A percentile compares a stretch with the other conserved stretches of the same genome.
phyloP scores from a whole-genome alignment of 2,113 vertebrate genomes.

The Phoenicopterus ruber region DNA sequence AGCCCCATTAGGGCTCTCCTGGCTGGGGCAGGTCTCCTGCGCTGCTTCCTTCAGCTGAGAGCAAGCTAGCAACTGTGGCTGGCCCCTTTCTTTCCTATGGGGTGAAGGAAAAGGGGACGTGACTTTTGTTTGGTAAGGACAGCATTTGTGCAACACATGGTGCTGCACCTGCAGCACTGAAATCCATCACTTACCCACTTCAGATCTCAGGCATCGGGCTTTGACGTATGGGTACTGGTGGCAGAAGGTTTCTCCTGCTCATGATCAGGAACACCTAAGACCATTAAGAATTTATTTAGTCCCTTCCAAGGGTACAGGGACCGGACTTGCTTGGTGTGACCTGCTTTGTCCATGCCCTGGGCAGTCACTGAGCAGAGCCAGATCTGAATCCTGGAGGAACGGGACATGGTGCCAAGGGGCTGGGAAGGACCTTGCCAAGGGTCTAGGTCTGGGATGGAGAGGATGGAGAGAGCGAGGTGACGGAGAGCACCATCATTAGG shows the following conservation, averaged over 20 bases:
- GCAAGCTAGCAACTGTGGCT: neutral
- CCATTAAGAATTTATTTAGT: neutral
- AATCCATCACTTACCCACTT: neutral
- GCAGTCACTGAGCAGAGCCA: neutral
- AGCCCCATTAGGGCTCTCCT: neutral
- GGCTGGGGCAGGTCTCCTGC: neutral
- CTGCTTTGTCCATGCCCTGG: neutral
- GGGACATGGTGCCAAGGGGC: neutral
- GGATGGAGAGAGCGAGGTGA: neutral
- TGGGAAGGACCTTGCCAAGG: neutral
- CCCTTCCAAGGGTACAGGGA: neutral
- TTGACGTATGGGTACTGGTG: neutral
- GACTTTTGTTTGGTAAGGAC: neutral
- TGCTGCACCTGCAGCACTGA: neutral
- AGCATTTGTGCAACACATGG: too few relatives aligned
- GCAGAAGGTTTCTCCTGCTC: neutral
- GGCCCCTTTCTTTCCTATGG: neutral
- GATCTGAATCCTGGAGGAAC: neutral
- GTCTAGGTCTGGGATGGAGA: neutral
- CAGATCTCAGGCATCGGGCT: neutral
- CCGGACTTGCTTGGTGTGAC: neutral
- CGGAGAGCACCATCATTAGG: fast-evolving
- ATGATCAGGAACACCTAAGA: neutral
- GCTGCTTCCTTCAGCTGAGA: neutral
- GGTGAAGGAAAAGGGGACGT: neutral